Base-by-base conservation (phyloP, 2,888 invertebrate species). In the Resseliella maxima region DNA sequence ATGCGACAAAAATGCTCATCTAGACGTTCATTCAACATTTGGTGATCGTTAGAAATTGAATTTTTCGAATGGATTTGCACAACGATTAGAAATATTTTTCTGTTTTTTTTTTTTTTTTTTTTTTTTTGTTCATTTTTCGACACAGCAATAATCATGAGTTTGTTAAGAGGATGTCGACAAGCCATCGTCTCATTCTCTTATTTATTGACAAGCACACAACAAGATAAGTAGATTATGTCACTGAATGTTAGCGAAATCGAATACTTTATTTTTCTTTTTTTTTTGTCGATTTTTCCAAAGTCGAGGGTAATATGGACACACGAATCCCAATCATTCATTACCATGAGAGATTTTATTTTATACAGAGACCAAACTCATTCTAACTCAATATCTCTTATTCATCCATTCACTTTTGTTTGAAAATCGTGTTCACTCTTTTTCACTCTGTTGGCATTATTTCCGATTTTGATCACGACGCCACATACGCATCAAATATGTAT, bases 151-250 rank as follows among this genome's bases (percentile, higher is more conserved):
- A 59, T 59, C 59, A 12, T 27, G 59, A 59, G 59, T 27, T 24
- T 6, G 27, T n/a, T 59, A 59, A 24, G 59, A 24, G 59, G 24
- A 8, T 8, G 24, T n/a, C 27, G 24, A 27, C 50, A 50, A 15
- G 59, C 59, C n/a, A 27, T n/a, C 59, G 27, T 59, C 59, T 27
- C 59, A 3, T n/a, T 8, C 24, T 3, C 24, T n/a, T 3, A 27
- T 59, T 35, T 72, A 72, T 72, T 72, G 72, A 72, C 72, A 31
- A 72, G 72, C 72, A 12, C 59, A 59, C 24, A 59, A 59, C 72
- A 72, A 72, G 72, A 31, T 72, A 72, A 72, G 72, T 72, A 72
- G 72, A 72, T 72, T 72, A 72, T 72, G 72, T 72, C 72, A 72
- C 72, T 72, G 72, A 72, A 72, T 24, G n/a, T 24, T 59, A 59